Percentiles rank a stretch among this genome's conserved stretches.
These are phyloP conservation scores for Lamprologus tigripictilis DNA, from an alignment of 2,113 vertebrate genomes.

Conservation along the genomic window DNA sequence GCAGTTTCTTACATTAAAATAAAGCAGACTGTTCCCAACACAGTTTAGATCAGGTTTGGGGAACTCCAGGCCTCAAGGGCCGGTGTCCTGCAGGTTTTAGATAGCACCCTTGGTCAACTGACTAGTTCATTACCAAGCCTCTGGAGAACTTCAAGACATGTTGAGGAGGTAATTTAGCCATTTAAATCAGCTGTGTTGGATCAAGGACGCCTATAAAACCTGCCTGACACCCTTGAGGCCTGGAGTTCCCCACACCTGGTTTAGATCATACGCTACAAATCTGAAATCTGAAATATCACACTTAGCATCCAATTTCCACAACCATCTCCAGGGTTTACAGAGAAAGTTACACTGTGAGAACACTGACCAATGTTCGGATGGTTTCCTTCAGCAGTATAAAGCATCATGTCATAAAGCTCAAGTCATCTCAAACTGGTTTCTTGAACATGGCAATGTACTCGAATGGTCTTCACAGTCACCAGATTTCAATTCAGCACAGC, in stretches of 20 bases:
- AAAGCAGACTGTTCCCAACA: background rate
- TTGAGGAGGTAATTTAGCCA: background rate
- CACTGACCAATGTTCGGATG: background rate
- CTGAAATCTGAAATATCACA: background rate
- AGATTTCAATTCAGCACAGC: background rate
- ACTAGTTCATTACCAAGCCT: background rate
- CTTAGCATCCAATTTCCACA: background rate
- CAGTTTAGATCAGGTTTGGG: background rate
- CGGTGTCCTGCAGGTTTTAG: background rate
- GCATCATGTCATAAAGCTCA: background rate
- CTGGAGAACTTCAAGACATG: background rate
- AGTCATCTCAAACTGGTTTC: background rate
- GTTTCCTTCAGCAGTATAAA: background rate
- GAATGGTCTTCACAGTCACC: background rate
- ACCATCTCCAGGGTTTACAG: background rate
- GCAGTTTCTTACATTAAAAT: background rate
- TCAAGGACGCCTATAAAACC: background rate
- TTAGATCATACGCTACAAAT: background rate
- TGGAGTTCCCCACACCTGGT: background rate
- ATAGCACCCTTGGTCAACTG: background rate
- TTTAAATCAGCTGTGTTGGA: background rate
- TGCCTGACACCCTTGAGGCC: background rate
- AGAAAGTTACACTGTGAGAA: background rate
- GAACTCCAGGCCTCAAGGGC: background rate
- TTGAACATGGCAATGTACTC: background rate